Evolutionary conservation across 2,797 vertebrate species (phyloP).

Genomic region (Pseudochaenichthys georgianus): DNA sequence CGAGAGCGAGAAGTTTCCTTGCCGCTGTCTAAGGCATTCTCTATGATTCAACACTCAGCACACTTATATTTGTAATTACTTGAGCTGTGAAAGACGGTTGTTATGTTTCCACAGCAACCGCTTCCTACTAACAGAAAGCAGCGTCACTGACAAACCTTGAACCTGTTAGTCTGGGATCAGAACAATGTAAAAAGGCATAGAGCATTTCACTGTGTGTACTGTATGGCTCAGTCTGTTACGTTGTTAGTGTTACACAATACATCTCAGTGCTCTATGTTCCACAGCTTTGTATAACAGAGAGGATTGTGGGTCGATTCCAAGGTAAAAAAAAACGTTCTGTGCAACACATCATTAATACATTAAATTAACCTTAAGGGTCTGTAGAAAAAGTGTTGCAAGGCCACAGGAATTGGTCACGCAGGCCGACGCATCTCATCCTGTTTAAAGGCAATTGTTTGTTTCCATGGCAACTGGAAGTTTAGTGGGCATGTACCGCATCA

Average conservation of each 20-base stretch:
- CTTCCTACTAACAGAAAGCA: slow-evolving; percentile 40
- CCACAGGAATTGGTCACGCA: slow-evolving; percentile 48
- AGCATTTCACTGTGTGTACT: neutral
- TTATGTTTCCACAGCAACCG: slow-evolving; percentile 78
- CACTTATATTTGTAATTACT: slow-evolving; percentile 28
- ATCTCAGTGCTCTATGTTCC: neutral
- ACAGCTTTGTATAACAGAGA: slow-evolving; percentile 20
- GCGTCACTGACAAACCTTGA: slow-evolving; percentile 12
- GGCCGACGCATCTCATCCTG: slow-evolving; percentile 55
- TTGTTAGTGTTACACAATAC: slow-evolving; percentile 23
- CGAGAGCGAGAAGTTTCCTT: slow-evolving; percentile 6
- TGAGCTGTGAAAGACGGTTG: slow-evolving; percentile 27
- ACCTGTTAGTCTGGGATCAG: neutral
- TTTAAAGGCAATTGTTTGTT: slow-evolving; percentile 81
- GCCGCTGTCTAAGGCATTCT: neutral
- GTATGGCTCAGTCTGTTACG: slow-evolving; percentile 2
- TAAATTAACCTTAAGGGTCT: slow-evolving; percentile 54
- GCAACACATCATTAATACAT: slow-evolving; percentile 23
- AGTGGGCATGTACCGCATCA: slow-evolving; percentile 59
- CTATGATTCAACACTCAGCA: slow-evolving; percentile 38
- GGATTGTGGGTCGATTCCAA: slow-evolving; percentile 13
- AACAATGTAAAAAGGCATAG: neutral
- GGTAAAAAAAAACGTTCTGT: neutral
- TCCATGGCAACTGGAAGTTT: slow-evolving; percentile 80
- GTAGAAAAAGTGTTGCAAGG: slow-evolving; percentile 57